Conservation (phyloP, 2,113 vertebrate species). For the Tachycineta bicolor region DNA sequence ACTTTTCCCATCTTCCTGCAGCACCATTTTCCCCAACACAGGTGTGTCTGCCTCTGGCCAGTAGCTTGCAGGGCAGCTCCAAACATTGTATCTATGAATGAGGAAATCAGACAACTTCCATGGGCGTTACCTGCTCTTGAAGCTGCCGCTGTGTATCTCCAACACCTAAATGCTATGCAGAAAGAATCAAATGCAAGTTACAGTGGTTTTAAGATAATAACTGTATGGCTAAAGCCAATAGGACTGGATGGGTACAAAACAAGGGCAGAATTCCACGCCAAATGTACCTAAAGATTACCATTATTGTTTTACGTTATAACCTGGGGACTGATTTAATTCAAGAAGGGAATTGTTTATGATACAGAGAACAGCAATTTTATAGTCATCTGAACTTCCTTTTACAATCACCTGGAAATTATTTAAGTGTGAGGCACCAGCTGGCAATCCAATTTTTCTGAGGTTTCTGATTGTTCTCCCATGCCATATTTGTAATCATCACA, state of each 20-base stretch:
- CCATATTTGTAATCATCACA: neutral
- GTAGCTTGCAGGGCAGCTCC: neutral
- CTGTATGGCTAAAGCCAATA: neutral
- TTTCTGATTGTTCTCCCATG: neutral
- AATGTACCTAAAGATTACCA: neutral
- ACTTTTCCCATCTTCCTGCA: neutral
- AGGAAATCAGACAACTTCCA: neutral
- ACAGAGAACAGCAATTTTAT: neutral
- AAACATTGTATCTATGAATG: accelerated
- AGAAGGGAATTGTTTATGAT: neutral
- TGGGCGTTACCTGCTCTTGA: neutral
- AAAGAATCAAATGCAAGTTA: neutral
- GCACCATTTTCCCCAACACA: neutral
- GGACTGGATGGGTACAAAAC: neutral
- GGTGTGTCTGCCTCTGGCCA: neutral
- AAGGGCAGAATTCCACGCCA: neutral
- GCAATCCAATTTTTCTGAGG: neutral
- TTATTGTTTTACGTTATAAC: neutral
- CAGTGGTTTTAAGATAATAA: neutral
- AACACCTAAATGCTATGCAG: neutral
- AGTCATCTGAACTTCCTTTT: neutral
- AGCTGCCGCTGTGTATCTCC: neutral
- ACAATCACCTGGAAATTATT: conserved; percentile 7
- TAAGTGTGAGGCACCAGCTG: neutral
- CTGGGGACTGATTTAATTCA: neutral